A percentile compares a stretch with the other conserved stretches of the same genome.
These are phyloP conservation scores for Diarsia mendica DNA, from an alignment of 2,888 invertebrate genomes.

Conservation along the genomic window DNA sequence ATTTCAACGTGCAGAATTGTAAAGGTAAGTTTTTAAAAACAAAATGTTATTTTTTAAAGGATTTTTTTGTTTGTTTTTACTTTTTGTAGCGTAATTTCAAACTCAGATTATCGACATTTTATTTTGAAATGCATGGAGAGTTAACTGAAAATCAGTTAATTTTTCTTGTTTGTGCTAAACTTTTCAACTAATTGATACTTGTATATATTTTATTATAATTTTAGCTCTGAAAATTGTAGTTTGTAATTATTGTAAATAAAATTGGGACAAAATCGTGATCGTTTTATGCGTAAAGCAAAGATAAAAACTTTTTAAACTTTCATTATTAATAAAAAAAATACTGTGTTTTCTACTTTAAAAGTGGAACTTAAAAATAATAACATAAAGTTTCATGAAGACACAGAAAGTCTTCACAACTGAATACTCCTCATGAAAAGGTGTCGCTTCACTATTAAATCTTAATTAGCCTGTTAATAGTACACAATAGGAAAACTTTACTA, in stretches of 20 bases:
- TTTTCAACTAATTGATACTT: background rate
- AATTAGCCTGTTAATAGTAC: constrained; percentile 30
- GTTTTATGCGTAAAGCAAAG: no score
- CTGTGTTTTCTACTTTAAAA: no score
- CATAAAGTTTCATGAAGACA: background rate
- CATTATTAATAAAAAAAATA: no score
- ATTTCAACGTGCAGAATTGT: constrained; percentile 22
- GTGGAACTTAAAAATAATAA: no score
- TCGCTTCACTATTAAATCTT: constrained; percentile 29
- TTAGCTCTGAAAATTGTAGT: no score
- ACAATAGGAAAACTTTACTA: constrained; percentile 65
- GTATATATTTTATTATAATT: no score
- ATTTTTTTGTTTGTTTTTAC: no score
- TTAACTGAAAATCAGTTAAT: background rate
- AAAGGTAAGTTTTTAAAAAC: constrained; percentile 54
- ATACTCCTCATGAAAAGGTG: constrained; percentile 28
- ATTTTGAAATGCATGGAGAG: background rate
- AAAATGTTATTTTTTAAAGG: background rate
- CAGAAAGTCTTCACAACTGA: background rate
- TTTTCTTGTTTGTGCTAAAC: background rate
- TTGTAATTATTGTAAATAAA: no score
- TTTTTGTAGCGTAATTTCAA: background rate
- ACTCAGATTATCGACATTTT: background rate
- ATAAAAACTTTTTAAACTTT: background rate
- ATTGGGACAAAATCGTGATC: background rate